phyloP scores from a whole-genome alignment of 2,113 vertebrate genomes.

The Spea bombifrons region DNA sequence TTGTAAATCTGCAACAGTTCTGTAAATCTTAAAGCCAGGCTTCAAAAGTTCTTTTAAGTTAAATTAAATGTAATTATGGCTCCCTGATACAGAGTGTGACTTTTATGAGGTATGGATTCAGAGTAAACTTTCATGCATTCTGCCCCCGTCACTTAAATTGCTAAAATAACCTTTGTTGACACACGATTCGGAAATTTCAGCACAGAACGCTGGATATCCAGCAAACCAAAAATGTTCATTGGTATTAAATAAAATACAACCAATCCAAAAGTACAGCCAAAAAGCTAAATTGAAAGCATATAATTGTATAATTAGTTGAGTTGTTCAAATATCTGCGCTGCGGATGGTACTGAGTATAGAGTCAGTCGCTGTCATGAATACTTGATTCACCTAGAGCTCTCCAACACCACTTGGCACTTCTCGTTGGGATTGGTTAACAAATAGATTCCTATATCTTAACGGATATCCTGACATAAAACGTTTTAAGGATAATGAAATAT shows the following conservation, averaged over 20 bases:
- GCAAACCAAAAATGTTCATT: background rate
- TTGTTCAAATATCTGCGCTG: no score
- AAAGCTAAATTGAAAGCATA: background rate
- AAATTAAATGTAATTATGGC: slow-evolving; percentile 22
- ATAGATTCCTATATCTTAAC: no score
- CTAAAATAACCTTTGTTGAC: slow-evolving; percentile 27
- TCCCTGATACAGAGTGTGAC: slow-evolving; percentile 8
- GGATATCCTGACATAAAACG: no score
- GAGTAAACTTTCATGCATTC: slow-evolving; percentile 26
- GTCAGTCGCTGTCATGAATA: no score
- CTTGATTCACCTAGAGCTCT: no score
- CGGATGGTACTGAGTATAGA: no score
- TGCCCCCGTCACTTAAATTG: slow-evolving; percentile 14
- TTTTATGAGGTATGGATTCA: slow-evolving; percentile 12
- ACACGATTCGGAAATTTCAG: background rate
- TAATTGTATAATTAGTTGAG: no score
- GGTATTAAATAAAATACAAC: background rate
- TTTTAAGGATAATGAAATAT: no score
- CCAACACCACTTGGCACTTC: no score
- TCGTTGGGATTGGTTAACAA: no score
- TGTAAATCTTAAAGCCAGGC: no score
- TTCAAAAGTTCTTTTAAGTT: background rate
- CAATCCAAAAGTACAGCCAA: background rate
- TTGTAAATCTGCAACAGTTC: no score
- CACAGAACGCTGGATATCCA: background rate